Evolutionary conservation across 1,140 invertebrate genomes (phyloP), one percentile per base, ranked within the genome.

Genomic region (Macrosteles quadrilineatus): DNA sequence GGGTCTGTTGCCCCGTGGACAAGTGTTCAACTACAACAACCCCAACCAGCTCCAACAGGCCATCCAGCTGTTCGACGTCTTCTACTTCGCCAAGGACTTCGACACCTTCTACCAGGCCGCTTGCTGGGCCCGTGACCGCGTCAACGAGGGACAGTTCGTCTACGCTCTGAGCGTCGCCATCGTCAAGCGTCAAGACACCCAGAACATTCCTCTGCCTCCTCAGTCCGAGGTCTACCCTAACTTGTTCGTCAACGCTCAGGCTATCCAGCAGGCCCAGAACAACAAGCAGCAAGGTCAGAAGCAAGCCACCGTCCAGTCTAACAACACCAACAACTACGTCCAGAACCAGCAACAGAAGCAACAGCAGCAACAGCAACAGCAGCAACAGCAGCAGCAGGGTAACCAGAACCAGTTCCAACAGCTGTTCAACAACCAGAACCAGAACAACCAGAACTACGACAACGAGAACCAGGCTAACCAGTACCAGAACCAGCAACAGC

Each of bases 161-260:
- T 87, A 89, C 69, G 84, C 86, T 30, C 78, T 89, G 1, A 83
- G 83, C n/a, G 79, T 87, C 1, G 87, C 88, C 0, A 77, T 89
- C 4, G 76, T 85, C 25, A 87, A 89, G 72, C 83, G 87, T 62
- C 77, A 80, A 1, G 88, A 90, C 72, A 87, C 84, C 75, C 83
- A 83, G 55, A 83, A 82, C 25, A 79, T 90, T 21, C 78, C 84
- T 3, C 75, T 90, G 2, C 89, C 89, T 1, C 84, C 87, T 31
- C 83, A 87, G 9, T 89, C 89, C 73, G 89, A 91, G 80, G 82
- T 89, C 19, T 84, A 86, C 68, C 89, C 90, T 27, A 84, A 86
- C 77, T 84, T 82, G 75, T 86, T 87, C 82, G 85, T 89, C 72
- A 1, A 62, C 29, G 23, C 36, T 27, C 14, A n/a, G 11, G 64